Evolutionary conservation across 1,140 invertebrate genomes (phyloP).

Genomic region (Zaprionus ornatus): DNA sequence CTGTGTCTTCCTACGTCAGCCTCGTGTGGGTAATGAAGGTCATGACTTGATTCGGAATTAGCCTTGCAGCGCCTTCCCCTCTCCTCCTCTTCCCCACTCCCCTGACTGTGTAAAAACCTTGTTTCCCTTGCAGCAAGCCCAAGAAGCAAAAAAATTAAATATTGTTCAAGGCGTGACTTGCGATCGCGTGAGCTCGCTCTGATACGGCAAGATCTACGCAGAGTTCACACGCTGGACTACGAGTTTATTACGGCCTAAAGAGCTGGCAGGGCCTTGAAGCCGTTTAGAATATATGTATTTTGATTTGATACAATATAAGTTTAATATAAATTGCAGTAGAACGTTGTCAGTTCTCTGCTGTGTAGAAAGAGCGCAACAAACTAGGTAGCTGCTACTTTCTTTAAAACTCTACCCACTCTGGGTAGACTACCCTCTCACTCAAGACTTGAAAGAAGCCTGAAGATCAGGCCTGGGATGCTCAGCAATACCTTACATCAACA

Average conservation of each 20-base stretch:
- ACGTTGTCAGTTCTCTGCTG: no score
- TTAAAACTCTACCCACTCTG: no score
- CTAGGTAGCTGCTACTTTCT: no score
- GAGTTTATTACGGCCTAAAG: not conserved
- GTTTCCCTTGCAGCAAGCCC: slow-evolving; percentile 14
- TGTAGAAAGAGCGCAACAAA: no score
- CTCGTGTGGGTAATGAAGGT: slow-evolving; percentile 42
- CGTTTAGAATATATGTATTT: no score
- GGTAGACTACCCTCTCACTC: no score
- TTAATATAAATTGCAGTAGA: no score
- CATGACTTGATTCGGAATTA: slow-evolving; percentile 59
- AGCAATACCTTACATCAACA: no score
- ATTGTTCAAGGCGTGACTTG: not conserved
- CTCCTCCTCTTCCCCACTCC: no score
- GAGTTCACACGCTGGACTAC: not conserved
- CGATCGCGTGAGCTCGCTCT: not conserved
- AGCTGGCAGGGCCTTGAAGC: not conserved
- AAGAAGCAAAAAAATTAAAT: not conserved
- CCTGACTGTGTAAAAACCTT: not conserved
- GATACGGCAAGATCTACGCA: not conserved
- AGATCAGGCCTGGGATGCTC: no score
- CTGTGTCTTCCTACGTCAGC: slow-evolving; percentile 42
- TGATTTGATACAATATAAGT: no score
- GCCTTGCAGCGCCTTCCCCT: slow-evolving; percentile 26
- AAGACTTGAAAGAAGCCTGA: no score